Base-by-base conservation (phyloP, 2,888 invertebrate species). In the Sipha maydis region DNA sequence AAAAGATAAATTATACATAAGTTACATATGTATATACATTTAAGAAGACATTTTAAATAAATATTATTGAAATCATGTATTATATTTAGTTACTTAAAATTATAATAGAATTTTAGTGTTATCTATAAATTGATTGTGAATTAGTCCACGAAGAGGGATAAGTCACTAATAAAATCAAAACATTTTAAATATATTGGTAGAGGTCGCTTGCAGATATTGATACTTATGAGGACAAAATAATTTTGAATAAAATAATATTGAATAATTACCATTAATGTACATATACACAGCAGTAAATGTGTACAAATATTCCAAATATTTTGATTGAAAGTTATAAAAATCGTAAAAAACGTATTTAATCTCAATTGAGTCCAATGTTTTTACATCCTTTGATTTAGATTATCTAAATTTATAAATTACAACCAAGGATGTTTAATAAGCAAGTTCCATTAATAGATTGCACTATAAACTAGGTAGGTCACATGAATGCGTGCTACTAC, bases 391-490 rank as follows among this genome's bases (percentile, higher is more conserved):
- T 54, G 31, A 38, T 14, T 67, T 25, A 48, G 21, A 48, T 83
- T 71, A 71, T 31, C 38, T 19, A 67, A 38, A 19, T 34, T 34
- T 34, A 34, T 4, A 34, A 34, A 34, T n/a, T 28, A 71, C 69
- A 71, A 54, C 69, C 48, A 25, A 71, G 31, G 31, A 48, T 71
- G 61, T 79, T 61, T 83, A 41, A 41, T 41, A 34, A 34, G 54
- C 54, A 14, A 48, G 17, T 71, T 31, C 8, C 38, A 34, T 54
- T 25, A 83, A 73, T 25, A 71, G 25, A 61, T n/a, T n/a, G 14
- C 25, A 25, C 54, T 73, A 69, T 21, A 69, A 48, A 54, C 67
- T 54, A 54, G 83, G 83, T 83, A 83, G 83, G 54, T 83, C 34
- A 83, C 34, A 69, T 48, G 28, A 54, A 83, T 73, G 31, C 19